Evolutionary conservation across 2,113 vertebrate species (phyloP).

Genomic region (Cathartes aura): DNA sequence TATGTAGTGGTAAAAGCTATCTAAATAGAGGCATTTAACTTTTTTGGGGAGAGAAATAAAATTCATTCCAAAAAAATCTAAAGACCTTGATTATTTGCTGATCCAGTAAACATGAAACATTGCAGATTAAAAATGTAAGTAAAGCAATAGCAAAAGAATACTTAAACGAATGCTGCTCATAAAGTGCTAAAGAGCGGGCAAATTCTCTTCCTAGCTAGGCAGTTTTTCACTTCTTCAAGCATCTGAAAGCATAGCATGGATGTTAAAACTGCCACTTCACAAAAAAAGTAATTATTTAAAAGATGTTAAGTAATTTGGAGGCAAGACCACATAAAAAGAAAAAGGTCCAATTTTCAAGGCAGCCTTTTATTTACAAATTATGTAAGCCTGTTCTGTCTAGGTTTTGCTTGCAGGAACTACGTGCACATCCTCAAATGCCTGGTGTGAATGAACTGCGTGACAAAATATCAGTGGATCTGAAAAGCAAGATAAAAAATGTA

Average conservation of each 20-base stretch:
- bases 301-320: neutral
- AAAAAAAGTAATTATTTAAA: conserved; percentile 33
- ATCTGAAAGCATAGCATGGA: neutral
- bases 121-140: conserved; percentile 50
- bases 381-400: neutral
- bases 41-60: conserved; percentile 48
- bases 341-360: neutral
- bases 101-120: conserved; percentile 64
- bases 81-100: conserved; percentile 76
- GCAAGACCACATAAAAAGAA: neutral
- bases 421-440: conserved; percentile 9
- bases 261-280: neutral
- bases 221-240: conserved; percentile 1
- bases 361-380: conserved; percentile 18
- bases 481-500: neutral
- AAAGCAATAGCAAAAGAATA: conserved; percentile 28
- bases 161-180: neutral
- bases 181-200: conserved; percentile 20
- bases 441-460: neutral
- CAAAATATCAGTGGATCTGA: conserved; percentile 26
- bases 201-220: neutral
- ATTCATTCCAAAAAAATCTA: conserved; percentile 55
- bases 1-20: conserved; percentile 60
- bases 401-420: neutral
- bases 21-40: conserved; percentile 71